Conservation (phyloP, 2,797 vertebrate species). For the Falco novaeseelandiae region DNA sequence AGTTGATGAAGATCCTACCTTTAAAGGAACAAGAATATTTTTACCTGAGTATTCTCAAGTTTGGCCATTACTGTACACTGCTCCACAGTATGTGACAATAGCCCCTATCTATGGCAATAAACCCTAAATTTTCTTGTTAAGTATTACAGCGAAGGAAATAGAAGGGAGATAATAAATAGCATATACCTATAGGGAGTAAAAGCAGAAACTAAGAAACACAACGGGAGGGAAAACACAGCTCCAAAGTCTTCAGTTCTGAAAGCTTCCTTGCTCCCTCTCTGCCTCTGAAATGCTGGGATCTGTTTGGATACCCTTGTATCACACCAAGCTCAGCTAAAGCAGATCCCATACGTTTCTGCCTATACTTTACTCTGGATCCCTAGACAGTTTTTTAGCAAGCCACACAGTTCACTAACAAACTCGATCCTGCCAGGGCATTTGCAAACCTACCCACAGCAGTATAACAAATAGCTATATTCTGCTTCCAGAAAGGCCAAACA, state of each 20-base stretch:
- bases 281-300: neutral
- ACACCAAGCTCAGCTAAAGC: neutral
- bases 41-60: neutral
- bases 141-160: neutral
- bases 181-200: neutral
- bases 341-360: neutral
- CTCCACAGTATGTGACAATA: neutral
- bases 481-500: constrained; percentile 33
- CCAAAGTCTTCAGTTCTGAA: neutral
- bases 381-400: neutral
- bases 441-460: neutral
- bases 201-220: neutral
- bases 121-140: neutral
- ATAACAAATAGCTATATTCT: constrained; percentile 10
- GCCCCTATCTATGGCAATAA: neutral
- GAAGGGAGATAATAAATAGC: neutral
- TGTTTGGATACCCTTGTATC: neutral
- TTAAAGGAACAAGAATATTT: neutral
- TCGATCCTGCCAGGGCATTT: neutral
- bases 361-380: neutral
- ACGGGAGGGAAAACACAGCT: neutral
- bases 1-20: neutral
- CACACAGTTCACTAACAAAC: neutral
- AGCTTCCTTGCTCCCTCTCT: neutral
- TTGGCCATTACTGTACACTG: neutral